A percentile compares a stretch with the other conserved stretches of the same genome.
Conservation (phyloP, 1,140 invertebrate genomes). For the Chironomus tepperi region DNA sequence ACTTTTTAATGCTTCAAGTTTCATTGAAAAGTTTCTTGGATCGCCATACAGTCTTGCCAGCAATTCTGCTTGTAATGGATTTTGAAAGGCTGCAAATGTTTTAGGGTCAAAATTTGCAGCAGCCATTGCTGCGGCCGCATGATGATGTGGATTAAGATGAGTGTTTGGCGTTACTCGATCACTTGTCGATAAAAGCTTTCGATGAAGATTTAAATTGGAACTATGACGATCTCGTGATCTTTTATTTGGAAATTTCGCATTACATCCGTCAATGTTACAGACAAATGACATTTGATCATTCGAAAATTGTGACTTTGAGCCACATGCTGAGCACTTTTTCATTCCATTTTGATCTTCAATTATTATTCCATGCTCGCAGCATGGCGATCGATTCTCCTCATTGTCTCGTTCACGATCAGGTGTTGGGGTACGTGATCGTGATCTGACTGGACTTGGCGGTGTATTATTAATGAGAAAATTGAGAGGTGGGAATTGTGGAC, state of each 20-base stretch:
- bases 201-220: conserved; percentile 83
- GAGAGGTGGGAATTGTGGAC: conserved; percentile 23
- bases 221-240: conserved; percentile 86
- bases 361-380: background rate
- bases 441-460: conserved; percentile 9
- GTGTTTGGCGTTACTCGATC: conserved; percentile 41
- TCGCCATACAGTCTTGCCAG: conserved; percentile 74
- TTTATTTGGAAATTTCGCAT: conserved; percentile 92
- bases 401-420: background rate
- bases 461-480: conserved; percentile 21
- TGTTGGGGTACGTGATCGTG: conserved; percentile 17
- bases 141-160: conserved; percentile 31
- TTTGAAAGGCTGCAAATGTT: conserved; percentile 30
- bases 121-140: conserved; percentile 29
- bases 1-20: conserved; percentile 47
- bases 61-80: conserved; percentile 65
- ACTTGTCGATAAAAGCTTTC: conserved; percentile 74
- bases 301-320: conserved; percentile 92
- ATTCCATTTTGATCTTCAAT: conserved; percentile 53
- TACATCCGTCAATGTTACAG: conserved; percentile 93
- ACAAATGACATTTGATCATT: conserved; percentile 94
- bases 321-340: conserved; percentile 80
- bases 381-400: conserved; percentile 13
- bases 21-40: conserved; percentile 43
- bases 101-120: conserved; percentile 41